Evolutionary conservation across 2,888 invertebrate genomes (phyloP).

Genomic region (Ormyrus rosae): DNA sequence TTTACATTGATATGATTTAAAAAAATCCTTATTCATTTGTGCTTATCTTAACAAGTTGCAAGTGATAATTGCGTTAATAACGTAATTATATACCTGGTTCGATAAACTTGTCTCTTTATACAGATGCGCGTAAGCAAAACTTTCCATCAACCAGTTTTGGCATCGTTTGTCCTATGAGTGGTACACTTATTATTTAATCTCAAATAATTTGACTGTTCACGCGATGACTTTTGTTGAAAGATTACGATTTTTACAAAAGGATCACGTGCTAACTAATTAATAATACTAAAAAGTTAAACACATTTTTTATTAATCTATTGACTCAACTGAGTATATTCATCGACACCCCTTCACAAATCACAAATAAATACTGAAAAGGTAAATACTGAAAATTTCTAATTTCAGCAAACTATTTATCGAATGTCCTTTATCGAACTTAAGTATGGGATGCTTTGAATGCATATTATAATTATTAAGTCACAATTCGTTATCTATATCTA

Average conservation of each 20-base stretch:
- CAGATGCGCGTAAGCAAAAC: slow-evolving; percentile 6
- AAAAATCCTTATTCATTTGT: no score
- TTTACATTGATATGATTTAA: no score
- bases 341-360: not conserved
- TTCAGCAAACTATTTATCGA: no score
- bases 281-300: not conserved
- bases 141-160: slow-evolving; percentile 1
- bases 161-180: not conserved
- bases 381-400: slow-evolving; percentile 7
- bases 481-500: no score
- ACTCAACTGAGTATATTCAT: slow-evolving; percentile 19
- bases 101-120: no score
- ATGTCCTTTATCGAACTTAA: no score
- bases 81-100: no score
- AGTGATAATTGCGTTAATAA: no score
- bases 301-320: slow-evolving; percentile 13
- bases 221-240: not conserved
- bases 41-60: no score
- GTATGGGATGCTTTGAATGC: no score
- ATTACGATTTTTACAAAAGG: not conserved
- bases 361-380: not conserved
- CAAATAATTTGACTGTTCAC: slow-evolving; percentile 5
- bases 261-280: slow-evolving; percentile 20
- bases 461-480: no score
- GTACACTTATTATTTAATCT: slow-evolving; percentile 9